These are phyloP conservation scores for Cacatua alba DNA, from an alignment of 2,113 vertebrate species.

Conservation along the genomic window DNA sequence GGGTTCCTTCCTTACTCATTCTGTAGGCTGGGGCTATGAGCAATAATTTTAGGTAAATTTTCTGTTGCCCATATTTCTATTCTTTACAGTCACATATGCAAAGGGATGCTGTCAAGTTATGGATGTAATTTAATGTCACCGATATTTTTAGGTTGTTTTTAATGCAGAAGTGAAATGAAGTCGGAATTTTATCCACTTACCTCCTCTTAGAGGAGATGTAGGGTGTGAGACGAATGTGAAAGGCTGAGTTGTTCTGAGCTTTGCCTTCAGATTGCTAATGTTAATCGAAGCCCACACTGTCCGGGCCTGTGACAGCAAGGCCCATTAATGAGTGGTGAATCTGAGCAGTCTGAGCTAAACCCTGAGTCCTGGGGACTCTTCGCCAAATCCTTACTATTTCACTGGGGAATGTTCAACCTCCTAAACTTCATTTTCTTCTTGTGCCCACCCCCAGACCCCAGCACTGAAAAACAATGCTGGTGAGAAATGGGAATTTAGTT, in stretches of 20 bases:
- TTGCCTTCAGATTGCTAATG: background rate
- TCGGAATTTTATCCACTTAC: background rate
- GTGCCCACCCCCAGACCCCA: background rate
- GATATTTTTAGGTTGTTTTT: background rate
- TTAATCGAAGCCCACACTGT: background rate
- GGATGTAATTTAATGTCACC: background rate
- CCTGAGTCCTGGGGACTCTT: background rate
- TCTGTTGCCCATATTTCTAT: background rate
- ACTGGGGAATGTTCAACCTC: background rate
- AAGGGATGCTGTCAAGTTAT: background rate
- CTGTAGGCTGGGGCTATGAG: background rate
- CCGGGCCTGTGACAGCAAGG: background rate
- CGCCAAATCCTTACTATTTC: slow-evolving; percentile 12
- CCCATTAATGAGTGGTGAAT: background rate
- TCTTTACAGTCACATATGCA: background rate
- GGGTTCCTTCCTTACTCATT: background rate
- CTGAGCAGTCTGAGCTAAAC: slow-evolving; percentile 23
- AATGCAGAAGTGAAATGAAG: background rate
- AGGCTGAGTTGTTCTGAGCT: background rate
- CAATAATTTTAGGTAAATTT: background rate
- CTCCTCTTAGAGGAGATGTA: background rate
- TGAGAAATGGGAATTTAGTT: slow-evolving; percentile 43
- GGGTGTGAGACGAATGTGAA: background rate
- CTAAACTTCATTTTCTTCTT: background rate
- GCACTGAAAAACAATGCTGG: background rate